Evolutionary conservation across 1,140 invertebrate species (phyloP), one percentile per base, ranked within the genome.

Genomic region (Drosophila funebris): DNA sequence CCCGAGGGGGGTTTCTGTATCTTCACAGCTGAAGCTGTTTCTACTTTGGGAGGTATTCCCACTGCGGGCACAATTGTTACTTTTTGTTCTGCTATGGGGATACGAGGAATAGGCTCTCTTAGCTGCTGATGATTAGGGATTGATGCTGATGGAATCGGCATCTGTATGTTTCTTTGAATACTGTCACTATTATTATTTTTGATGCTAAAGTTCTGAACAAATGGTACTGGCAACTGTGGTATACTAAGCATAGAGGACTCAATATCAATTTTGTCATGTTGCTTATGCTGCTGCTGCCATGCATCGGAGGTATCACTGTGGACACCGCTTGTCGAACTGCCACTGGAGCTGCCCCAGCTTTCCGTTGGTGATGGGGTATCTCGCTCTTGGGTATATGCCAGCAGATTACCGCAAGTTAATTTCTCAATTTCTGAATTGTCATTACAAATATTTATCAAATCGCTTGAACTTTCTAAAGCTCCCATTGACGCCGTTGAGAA

Each of bases 301-400:
- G 13, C 24, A 43, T 85, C 77, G 3, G 89, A 90, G 14, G 64
- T 43, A 36, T 90, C 90, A 31, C 87, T 91, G 0, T 88, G 87
- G 4, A 90, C 63, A 16, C 79, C 80, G 74, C 90, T 90, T 5
- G 84, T 89, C 3, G 80, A 90, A 61, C 77, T 85, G 14, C 73
- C 64, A 36, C 61, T 75, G 14, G 71, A 87, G 37, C 76, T 83
- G 11, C 64, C 73, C 53, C 68, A 85, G 48, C 90, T 91, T 7
- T 66, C 84, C 7, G 87, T 83, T 0, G 90, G 87, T n/a, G 90
- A 91, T 0, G 90, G 87, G 13, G 87, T 87, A 61, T 78, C 66
- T 1, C 90, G 74, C 36, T 82, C 43, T 37, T 62, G 56, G 5
- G 52, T 71, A 48, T 70, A 61, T 13, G 68, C 64, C 36, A 63